These are phyloP conservation scores for Coelopa pilipes DNA, from an alignment of 2,888 invertebrate genomes.

Conservation along the genomic window DNA sequence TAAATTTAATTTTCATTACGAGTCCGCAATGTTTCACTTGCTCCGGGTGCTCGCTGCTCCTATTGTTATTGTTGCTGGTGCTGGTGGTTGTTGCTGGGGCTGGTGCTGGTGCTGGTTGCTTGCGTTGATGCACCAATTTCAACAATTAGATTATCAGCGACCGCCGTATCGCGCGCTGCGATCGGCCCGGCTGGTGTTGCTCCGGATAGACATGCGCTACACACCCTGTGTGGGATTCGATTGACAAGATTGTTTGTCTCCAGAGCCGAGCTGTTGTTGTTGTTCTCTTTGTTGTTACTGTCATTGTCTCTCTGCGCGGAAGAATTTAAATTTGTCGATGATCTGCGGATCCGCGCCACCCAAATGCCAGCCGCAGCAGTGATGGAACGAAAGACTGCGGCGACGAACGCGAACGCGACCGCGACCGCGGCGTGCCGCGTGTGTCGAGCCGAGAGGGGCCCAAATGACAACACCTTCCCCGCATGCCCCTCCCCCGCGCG, in stretches of 20 bases:
- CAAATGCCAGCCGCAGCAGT: neutral
- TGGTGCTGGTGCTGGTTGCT: conserved; percentile 9
- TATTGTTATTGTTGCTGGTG: neutral
- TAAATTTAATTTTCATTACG: no score
- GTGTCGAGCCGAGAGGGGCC: neutral
- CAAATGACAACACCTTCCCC: neutral
- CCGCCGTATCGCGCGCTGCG: conserved; percentile 13
- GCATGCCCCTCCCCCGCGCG: neutral
- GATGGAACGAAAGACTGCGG: neutral
- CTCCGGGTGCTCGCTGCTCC: neutral
- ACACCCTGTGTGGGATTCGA: conserved; percentile 31
- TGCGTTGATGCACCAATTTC: conserved; percentile 29
- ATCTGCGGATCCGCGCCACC: conserved; percentile 21
- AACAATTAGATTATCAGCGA: conserved; percentile 33
- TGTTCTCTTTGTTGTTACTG: conserved; percentile 3
- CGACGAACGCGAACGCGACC: neutral
- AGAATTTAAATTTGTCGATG: conserved; percentile 29
- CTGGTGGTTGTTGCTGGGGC: neutral
- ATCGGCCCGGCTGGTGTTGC: conserved; percentile 23
- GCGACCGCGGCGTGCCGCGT: neutral
- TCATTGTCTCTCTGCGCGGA: neutral
- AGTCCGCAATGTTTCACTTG: no score
- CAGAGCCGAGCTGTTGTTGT: no score
- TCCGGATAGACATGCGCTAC: neutral
- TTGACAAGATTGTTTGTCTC: conserved; percentile 15